Percentiles rank a stretch among this genome's conserved stretches.
phyloP scores from a whole-genome alignment of 1,140 invertebrate species.

The Apocrypta bakeri region DNA sequence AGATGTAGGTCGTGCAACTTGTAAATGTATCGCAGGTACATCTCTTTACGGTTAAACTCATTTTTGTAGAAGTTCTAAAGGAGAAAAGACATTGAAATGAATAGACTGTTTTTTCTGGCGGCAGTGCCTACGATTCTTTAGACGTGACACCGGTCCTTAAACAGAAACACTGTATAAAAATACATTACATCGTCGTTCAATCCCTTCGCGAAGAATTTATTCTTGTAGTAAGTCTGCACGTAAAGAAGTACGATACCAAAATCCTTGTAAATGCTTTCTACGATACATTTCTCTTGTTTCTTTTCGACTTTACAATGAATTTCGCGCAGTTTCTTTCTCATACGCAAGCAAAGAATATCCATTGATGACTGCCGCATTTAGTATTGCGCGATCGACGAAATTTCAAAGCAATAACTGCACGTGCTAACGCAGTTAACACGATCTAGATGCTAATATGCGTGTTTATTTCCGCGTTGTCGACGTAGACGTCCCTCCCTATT shows the following conservation, averaged over 20 bases:
- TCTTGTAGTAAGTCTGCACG: constrained; percentile 39
- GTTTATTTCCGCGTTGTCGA: constrained; percentile 18
- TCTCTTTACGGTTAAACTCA: constrained; percentile 95
- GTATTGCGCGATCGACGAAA: neutral
- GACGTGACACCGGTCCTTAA: neutral
- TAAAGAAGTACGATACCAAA: constrained; percentile 29
- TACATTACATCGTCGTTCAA: constrained; percentile 2
- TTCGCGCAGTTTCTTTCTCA: constrained; percentile 30
- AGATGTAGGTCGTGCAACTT: constrained; percentile 96
- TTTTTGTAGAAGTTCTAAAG: constrained; percentile 97
- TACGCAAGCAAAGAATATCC: constrained; percentile 33
- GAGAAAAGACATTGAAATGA: neutral
- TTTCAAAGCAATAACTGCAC: neutral
- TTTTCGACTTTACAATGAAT: neutral
- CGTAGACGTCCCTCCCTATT: neutral
- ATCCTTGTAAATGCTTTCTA: neutral
- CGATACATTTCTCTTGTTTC: neutral
- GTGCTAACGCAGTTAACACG: constrained; percentile 33
- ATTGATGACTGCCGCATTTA: constrained; percentile 10
- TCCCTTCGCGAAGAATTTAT: neutral
- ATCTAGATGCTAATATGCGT: neutral
- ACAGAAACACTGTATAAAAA: neutral
- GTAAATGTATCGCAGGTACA: constrained; percentile 98
- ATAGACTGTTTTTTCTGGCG: no score
- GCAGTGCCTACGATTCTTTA: no score